A percentile compares a stretch with the other conserved stretches of the same genome.
These are phyloP conservation scores for Pogonus chalceus DNA, from an alignment of 1,140 invertebrate genomes.

Conservation along the genomic window DNA sequence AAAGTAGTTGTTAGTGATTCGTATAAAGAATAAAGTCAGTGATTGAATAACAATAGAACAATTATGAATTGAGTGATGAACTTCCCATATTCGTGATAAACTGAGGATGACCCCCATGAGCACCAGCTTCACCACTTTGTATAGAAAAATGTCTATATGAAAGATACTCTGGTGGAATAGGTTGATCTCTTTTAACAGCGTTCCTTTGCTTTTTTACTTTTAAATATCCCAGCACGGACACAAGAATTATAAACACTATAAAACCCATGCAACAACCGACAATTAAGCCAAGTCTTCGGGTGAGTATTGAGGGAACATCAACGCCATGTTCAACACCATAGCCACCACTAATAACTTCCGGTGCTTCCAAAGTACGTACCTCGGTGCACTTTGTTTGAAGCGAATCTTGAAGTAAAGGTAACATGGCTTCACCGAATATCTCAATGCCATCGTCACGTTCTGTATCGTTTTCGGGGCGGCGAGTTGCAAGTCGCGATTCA, in stretches of 20 bases:
- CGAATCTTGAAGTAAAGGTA: constrained; percentile 59
- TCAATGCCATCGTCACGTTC: constrained; percentile 38
- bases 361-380: constrained; percentile 62
- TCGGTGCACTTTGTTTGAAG: constrained; percentile 64
- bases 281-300: constrained; percentile 68
- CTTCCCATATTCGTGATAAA: constrained; percentile 33
- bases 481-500: constrained; percentile 40
- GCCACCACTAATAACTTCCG: constrained; percentile 48
- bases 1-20: too few species aligned
- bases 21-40: too few species aligned
- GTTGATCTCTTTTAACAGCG: constrained; percentile 54
- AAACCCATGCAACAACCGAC: constrained; percentile 77
- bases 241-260: constrained; percentile 70
- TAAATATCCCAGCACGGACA: constrained; percentile 72
- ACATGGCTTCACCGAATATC: constrained; percentile 39
- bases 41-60: too few species aligned
- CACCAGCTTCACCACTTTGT: constrained; percentile 38
- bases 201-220: constrained; percentile 75
- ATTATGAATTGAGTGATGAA: constrained; percentile 22
- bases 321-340: constrained; percentile 51
- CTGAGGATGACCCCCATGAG: constrained; percentile 33
- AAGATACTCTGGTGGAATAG: constrained; percentile 55
- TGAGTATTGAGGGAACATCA: constrained; percentile 57
- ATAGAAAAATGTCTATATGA: constrained; percentile 61
- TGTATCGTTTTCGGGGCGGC: constrained; percentile 38